These are phyloP conservation scores for Lycia hirtaria DNA, from an alignment of 2,888 invertebrate genomes.

Conservation along the genomic window DNA sequence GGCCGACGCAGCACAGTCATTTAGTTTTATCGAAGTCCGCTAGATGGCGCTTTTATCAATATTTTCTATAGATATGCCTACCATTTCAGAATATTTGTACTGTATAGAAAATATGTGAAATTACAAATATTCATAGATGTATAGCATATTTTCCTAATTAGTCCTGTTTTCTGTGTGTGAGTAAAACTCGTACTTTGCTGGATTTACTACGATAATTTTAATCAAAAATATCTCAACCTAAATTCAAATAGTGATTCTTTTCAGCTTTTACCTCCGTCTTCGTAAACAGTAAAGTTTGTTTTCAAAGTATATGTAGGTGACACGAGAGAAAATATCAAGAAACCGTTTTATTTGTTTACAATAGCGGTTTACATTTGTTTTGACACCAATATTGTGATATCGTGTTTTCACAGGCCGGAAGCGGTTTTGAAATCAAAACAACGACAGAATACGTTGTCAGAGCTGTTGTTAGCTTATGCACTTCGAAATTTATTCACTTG, in stretches of 20 bases:
- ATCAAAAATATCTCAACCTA: too few species aligned
- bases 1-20: too few species aligned
- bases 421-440: constrained; percentile 11
- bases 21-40: too few species aligned
- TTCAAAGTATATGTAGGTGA: neutral
- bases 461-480: neutral
- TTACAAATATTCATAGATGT: too few species aligned
- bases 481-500: neutral
- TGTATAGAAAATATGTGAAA: too few species aligned
- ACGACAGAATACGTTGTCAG: neutral
- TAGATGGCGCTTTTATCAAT: too few species aligned
- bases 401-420: constrained; percentile 10
- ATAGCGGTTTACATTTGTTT: constrained; percentile 9
- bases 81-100: too few species aligned
- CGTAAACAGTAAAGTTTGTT: neutral
- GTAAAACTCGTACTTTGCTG: too few species aligned
- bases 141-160: too few species aligned
- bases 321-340: neutral
- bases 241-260: neutral
- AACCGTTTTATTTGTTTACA: constrained; percentile 4
- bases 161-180: too few species aligned
- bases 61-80: too few species aligned
- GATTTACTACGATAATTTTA: too few species aligned
- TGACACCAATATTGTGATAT: constrained; percentile 3
- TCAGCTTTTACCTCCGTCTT: neutral